These are phyloP conservation scores for Callinectes sapidus DNA, from an alignment of 2,888 invertebrate species.

Conservation along the genomic window DNA sequence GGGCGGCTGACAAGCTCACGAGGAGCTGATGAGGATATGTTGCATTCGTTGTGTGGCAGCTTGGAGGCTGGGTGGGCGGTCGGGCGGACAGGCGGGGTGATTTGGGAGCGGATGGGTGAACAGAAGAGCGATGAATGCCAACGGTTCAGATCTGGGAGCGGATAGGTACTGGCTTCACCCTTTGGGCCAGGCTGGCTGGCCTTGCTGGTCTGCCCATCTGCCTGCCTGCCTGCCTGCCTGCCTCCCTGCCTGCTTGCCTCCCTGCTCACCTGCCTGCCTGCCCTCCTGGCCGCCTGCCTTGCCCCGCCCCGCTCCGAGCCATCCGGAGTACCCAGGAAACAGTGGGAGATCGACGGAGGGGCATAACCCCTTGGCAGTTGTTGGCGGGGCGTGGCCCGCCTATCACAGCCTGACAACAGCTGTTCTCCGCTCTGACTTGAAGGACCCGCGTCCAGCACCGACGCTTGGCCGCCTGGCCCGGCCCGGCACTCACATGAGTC, in stretches of 20 bases:
- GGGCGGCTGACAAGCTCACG: slow-evolving; percentile 62
- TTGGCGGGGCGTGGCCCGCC: slow-evolving; percentile 60
- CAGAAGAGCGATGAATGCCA: slow-evolving; percentile 10
- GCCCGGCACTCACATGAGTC: slow-evolving; percentile 61
- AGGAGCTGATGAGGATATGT: slow-evolving; percentile 67
- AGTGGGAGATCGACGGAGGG: slow-evolving; percentile 66
- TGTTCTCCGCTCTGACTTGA: slow-evolving; percentile 66
- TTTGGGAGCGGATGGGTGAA: not conserved
- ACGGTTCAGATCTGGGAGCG: slow-evolving; percentile 66
- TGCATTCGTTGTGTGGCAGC: slow-evolving; percentile 70
- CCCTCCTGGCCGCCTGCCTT: slow-evolving; percentile 24
- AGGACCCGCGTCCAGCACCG: slow-evolving; percentile 68
- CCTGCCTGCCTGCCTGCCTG: not conserved
- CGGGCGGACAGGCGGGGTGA: slow-evolving; percentile 27
- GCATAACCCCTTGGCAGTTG: slow-evolving; percentile 66
- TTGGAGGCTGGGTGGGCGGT: slow-evolving; percentile 50
- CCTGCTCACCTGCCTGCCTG: not conserved
- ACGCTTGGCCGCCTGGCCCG: slow-evolving; percentile 60
- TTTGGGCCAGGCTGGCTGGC: slow-evolving; percentile 42
- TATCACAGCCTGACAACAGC: slow-evolving; percentile 70
- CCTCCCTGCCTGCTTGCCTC: not conserved
- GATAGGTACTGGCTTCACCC: slow-evolving; percentile 27
- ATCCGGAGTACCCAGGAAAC: slow-evolving; percentile 67
- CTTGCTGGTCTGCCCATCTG: slow-evolving; percentile 8
- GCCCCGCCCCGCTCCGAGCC: slow-evolving; percentile 65